Conservation (phyloP, 2,113 vertebrate species). For the Verasper variegatus region DNA sequence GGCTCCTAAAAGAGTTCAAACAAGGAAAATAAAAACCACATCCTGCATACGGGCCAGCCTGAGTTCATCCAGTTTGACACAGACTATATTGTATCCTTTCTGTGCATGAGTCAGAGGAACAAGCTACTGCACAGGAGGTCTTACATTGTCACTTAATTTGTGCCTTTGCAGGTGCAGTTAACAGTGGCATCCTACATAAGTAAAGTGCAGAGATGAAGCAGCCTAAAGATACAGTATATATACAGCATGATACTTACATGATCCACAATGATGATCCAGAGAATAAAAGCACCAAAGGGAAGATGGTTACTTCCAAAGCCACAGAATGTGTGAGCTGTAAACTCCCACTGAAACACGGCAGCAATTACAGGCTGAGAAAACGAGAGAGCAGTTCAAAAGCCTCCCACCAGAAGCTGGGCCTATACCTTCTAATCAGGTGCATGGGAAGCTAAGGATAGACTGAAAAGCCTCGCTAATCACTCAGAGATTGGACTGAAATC, state of each 20-base stretch:
- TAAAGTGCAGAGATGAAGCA: slow-evolving; percentile 2
- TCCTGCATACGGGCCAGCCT: slow-evolving; percentile 22
- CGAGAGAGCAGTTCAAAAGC: slow-evolving; percentile 58
- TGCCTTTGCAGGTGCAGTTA: not conserved
- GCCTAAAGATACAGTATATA: not conserved
- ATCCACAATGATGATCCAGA: slow-evolving; percentile 29
- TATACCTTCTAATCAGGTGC: slow-evolving; percentile 82
- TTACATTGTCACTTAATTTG: not conserved
- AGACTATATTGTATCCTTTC: slow-evolving; percentile 13
- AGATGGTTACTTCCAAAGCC: slow-evolving; percentile 19
- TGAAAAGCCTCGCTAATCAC: slow-evolving; percentile 89
- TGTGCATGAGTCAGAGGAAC: not conserved
- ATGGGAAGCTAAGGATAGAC: slow-evolving; percentile 88
- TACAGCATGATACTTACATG: slow-evolving; percentile 72
- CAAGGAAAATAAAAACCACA: slow-evolving; percentile 37
- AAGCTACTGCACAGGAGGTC: not conserved
- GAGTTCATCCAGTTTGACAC: slow-evolving; percentile 42
- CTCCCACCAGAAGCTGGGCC: slow-evolving; percentile 50
- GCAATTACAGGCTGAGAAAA: slow-evolving; percentile 25
- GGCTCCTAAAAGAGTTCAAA: slow-evolving; percentile 23
- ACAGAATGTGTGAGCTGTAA: slow-evolving; percentile 13
- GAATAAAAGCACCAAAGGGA: not conserved
- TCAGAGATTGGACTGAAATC: slow-evolving; percentile 83
- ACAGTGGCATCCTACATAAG: too few species aligned
- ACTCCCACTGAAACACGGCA: slow-evolving; percentile 30